phyloP scores from a whole-genome alignment of 1,140 invertebrate genomes.

The Paracyclopina nana region DNA sequence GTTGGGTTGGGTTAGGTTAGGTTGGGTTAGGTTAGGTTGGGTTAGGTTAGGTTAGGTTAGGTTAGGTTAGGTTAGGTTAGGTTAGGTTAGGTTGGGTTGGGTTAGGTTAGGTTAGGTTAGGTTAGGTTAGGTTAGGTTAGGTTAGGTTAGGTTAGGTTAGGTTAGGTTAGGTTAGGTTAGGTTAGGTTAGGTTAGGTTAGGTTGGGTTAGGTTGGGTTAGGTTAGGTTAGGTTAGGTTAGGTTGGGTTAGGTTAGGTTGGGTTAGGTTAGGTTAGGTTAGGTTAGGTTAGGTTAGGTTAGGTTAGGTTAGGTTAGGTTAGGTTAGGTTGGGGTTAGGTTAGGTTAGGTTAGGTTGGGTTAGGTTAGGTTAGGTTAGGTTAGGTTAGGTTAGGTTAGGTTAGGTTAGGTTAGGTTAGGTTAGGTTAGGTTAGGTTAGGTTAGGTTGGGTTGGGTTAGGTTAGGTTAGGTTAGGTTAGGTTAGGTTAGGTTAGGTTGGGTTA shows the following conservation, averaged over 20 bases:
- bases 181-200: slow-evolving; percentile 14
- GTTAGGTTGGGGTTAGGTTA: slow-evolving; percentile 13
- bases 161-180: slow-evolving; percentile 16
- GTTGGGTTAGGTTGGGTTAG: slow-evolving; percentile 5
- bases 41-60: slow-evolving; percentile 19
- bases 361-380: slow-evolving; percentile 15
- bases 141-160: slow-evolving; percentile 16
- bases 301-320: slow-evolving; percentile 16
- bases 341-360: slow-evolving; percentile 12
- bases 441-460: slow-evolving; percentile 8
- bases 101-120: slow-evolving; percentile 16
- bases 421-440: slow-evolving; percentile 16
- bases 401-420: slow-evolving; percentile 16
- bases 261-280: slow-evolving; percentile 5
- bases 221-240: slow-evolving; percentile 16
- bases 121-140: slow-evolving; percentile 16
- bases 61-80: slow-evolving; percentile 22
- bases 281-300: slow-evolving; percentile 10
- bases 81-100: slow-evolving; percentile 21
- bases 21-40: slow-evolving; percentile 19
- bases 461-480: slow-evolving; percentile 15
- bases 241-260: slow-evolving; percentile 12
- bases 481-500: slow-evolving; percentile 16
- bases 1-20: slow-evolving; percentile 21
- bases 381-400: slow-evolving; percentile 4